Base-by-base conservation (phyloP, 1,140 invertebrate genomes). In the Agraylea sexmaculata region DNA sequence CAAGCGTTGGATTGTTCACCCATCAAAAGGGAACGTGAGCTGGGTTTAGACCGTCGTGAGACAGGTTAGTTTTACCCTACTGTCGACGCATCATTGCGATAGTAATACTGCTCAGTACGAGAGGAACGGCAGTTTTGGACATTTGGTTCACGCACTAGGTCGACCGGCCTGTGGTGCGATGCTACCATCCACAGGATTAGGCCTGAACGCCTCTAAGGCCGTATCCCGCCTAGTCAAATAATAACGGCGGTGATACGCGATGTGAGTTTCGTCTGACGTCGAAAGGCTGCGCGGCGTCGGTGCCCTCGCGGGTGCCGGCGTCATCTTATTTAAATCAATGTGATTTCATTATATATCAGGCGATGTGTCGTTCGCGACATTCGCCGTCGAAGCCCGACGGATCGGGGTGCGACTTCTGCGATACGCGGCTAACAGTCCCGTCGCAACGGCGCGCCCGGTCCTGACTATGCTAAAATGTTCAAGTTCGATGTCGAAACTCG, bases 1-100 rank as follows among this genome's bases (percentile, higher is more conserved):
- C 71, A 80, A 82, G 77, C 68, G 77, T 81, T 71, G 75, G 78
- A 82, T 80, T 83, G 74, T 78, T 79, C 75, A 78, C 73, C 75
- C 73, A 68, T 70, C 59, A 74, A 77, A 67, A 78, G 74, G 73
- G 73, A 64, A 64, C 61, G 58, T 79, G 77, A 78, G 76, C 75
- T 80, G 74, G 75, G 74, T 76, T 80, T 80, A 78, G 75, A 80
- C 75, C 73, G 73, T 77, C 75, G 74, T 75, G 73, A 78, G 74
- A 78, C 73, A 78, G 73, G 74, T 77, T 76, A 76, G 74, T 77
- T 78, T 77, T 77, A 77, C 71, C 75, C 70, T 56, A 55, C 52
- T 55, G 54, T 56, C 52, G 54, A n/a, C n/a, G n/a, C n/a, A n/a
- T n/a, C n/a, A n/a, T n/a, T 60, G 63, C 63, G 57, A 64, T 61